Evolutionary conservation across 2,797 vertebrate genomes (phyloP), one percentile per base, ranked within the genome.

Genomic region (Danio tinwini): DNA sequence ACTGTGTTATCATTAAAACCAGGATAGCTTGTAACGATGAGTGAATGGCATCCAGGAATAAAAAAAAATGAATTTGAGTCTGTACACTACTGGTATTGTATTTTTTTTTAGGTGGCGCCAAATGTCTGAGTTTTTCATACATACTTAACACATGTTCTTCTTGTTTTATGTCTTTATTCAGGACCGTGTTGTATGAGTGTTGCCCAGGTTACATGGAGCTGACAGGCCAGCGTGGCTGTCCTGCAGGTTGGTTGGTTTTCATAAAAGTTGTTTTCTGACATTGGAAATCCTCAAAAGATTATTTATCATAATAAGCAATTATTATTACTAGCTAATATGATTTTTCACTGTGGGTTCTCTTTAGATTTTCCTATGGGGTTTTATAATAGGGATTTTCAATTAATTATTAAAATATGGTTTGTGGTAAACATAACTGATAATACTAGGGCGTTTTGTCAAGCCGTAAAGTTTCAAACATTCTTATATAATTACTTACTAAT

Each of bases 191-290:
- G 29, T 99, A 99, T 71, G 98, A 99, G 89, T 99, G 98, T 83
- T 99, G 98, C 85, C 98, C 98, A 69, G 98, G 98, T 0, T 99
- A 99, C 85, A 98, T 96, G 95, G 96, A 91, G 88, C 87, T 99
- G 92, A 96, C 97, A 0, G 95, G 94, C 50, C 92, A 88, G 40
- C 91, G 71, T 68, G 98, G 98, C 75, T 99, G 98, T 85, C 97
- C 98, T 83, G 98, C 98, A 98, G 97, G 98, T 99, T 94, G 1
- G 81, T 82, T 68, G 44, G 5, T 19, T 52, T 52, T 40, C 9
- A 1, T 17, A 39, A 5, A 7, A 19, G 11, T 40, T 56, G 8
- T 39, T 55, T 55, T 63, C 45, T 50, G 55, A 12, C 21, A 44
- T 39, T 68, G 11, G 1, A 40, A 68, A 49, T 5, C 9, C n/a